Evolutionary conservation across 1,140 invertebrate genomes (phyloP).

Genomic region (Neoseiulus cucumeris): DNA sequence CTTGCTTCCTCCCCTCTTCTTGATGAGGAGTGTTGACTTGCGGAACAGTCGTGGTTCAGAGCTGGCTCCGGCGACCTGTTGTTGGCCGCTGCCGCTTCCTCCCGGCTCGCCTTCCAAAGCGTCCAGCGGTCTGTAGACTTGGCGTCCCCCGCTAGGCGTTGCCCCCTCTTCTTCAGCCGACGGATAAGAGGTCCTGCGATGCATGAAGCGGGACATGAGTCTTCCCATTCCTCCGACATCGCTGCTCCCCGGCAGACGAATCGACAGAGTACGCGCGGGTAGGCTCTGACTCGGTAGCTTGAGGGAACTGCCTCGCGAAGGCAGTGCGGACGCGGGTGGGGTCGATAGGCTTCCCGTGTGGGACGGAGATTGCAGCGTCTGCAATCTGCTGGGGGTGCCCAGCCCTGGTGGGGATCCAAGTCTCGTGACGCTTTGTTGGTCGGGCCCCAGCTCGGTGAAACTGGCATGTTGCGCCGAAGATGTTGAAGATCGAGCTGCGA

Average conservation of each 20-base stretch:
- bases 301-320: conserved; percentile 3
- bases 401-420: conserved; percentile 14
- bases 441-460: conserved; percentile 15
- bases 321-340: neutral
- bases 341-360: conserved; percentile 18
- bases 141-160: neutral
- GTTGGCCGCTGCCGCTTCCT: neutral
- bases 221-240: conserved; percentile 5
- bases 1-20: conserved; percentile 17
- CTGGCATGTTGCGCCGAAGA: conserved; percentile 16
- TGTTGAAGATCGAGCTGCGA: neutral
- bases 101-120: neutral
- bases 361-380: conserved; percentile 15
- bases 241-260: neutral
- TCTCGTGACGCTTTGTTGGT: conserved; percentile 17
- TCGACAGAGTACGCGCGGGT: conserved; percentile 1
- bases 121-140: neutral
- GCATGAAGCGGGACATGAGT: conserved; percentile 3
- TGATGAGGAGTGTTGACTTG: conserved; percentile 20
- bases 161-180: conserved; percentile 5
- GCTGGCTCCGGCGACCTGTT: conserved; percentile 6
- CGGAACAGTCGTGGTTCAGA: conserved; percentile 20
- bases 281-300: neutral
- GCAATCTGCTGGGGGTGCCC: conserved; percentile 14
- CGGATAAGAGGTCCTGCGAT: neutral